A percentile compares a stretch with the other conserved stretches of the same genome.
phyloP scores from a whole-genome alignment of 2,888 invertebrate species.

The Caenorhabditis macrosperma region DNA sequence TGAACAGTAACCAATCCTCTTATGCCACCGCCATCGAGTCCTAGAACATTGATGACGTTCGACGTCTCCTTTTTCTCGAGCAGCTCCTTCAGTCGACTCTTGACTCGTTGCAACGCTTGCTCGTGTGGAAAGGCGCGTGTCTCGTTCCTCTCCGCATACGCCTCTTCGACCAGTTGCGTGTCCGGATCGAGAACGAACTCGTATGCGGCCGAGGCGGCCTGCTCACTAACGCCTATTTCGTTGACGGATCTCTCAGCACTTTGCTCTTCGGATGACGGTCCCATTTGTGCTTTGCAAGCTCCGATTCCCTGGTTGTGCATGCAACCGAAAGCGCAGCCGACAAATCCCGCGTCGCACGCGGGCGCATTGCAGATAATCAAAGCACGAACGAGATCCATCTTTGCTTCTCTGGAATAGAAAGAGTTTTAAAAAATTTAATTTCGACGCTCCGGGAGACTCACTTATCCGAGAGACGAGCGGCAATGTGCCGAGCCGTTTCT shows the following conservation, averaged over 20 bases:
- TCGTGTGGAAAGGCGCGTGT: conserved; percentile 61
- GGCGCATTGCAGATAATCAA: conserved; percentile 75
- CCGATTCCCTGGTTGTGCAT: conserved; percentile 62
- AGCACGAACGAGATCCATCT: conserved; percentile 58
- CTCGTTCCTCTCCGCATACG: conserved; percentile 61
- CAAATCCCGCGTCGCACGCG: conserved; percentile 69
- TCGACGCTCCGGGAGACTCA: conserved; percentile 50
- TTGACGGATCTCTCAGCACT: conserved; percentile 44
- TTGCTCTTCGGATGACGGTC: conserved; percentile 12
- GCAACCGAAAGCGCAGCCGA: conserved; percentile 77
- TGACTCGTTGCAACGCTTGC: conserved; percentile 62
- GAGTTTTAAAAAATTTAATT: background rate
- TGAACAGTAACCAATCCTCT: conserved; percentile 83
- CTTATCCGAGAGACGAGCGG: conserved; percentile 76
- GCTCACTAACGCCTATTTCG: conserved; percentile 18
- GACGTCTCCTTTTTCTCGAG: conserved; percentile 63
- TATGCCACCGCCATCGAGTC: conserved; percentile 98
- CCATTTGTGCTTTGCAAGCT: conserved; percentile 46
- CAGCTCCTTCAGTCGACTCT: conserved; percentile 55
- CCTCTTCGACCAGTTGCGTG: conserved; percentile 60
- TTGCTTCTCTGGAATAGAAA: conserved; percentile 59
- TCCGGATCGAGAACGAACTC: conserved; percentile 68
- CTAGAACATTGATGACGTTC: conserved; percentile 82
- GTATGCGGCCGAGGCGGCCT: conserved; percentile 62
- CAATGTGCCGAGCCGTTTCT: conserved; percentile 81